These are phyloP conservation scores for Pipistrellus pygmaeus DNA, from an alignment of 2,797 vertebrate species.

Conservation along the genomic window DNA sequence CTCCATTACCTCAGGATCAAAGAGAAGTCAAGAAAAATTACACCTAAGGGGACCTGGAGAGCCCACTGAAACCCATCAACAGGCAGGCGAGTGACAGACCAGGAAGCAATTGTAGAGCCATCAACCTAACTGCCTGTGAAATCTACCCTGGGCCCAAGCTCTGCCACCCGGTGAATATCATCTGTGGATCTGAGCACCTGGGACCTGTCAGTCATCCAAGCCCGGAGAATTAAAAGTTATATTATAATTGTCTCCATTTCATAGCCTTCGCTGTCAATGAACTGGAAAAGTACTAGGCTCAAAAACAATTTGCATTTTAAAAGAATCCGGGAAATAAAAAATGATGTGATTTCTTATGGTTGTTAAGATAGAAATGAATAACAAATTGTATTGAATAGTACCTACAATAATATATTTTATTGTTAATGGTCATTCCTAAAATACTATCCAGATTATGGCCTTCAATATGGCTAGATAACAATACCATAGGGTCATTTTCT, in stretches of 20 bases:
- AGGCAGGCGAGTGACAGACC: conserved; percentile 73
- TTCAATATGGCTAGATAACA: neutral
- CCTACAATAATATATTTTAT: conserved; percentile 46
- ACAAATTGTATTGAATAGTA: conserved; percentile 22
- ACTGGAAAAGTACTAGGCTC: conserved; percentile 76
- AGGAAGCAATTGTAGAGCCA: conserved; percentile 79
- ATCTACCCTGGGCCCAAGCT: conserved; percentile 61
- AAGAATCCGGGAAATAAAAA: conserved; percentile 58
- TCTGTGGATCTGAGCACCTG: conserved; percentile 71
- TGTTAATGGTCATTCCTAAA: conserved; percentile 38
- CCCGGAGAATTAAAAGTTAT: conserved; percentile 76
- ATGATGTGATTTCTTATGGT: conserved; percentile 46
- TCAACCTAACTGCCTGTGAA: conserved; percentile 83
- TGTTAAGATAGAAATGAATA: conserved; percentile 63
- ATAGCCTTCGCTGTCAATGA: conserved; percentile 71
- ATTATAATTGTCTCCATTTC: conserved; percentile 75
- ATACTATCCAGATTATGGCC: neutral
- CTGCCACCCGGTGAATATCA: conserved; percentile 73
- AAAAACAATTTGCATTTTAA: conserved; percentile 76
- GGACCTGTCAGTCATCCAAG: conserved; percentile 76
- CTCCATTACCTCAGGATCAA: conserved; percentile 82
- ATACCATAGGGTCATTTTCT: neutral
- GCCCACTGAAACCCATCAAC: conserved; percentile 70
- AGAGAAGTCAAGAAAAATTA: conserved; percentile 81
- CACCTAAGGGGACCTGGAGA: conserved; percentile 67